Base-by-base conservation (phyloP, 2,113 vertebrate species). In the Terrapene triunguis region DNA sequence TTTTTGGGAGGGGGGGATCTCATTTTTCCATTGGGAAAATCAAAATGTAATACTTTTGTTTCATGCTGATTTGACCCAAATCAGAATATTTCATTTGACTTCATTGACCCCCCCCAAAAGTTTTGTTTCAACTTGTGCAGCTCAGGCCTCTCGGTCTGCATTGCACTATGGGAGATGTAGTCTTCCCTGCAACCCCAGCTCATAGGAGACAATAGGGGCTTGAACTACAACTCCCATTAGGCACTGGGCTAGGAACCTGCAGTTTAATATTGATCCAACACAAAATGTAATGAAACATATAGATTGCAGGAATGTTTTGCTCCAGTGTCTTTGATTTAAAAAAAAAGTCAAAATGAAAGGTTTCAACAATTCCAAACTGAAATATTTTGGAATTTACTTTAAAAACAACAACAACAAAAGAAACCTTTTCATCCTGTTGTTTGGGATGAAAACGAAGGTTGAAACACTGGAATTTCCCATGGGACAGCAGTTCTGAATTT, bases 161-260 rank as follows among this genome's bases (percentile, higher is more conserved):
- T 1, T 85, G 48, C 35, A 1, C 16, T 74, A 65, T 7, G 38
- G 83, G 24, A 94, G 62, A 86, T 3, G 0, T 4, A 53, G 38
- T 50, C 90, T 82, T 69, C 94, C 94, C 81, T 82, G 81, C 55
- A 85, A 62, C 42, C 84, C 10, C 90, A 72, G 85, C 84, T 82
- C 80, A 69, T 6, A 35, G 84, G 69, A 86, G 53, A 87, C 78
- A 89, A 48, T 2, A 1, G 6, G 62, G n/a, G 44, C 53, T 57
- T 84, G 35, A 88, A 53, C 24, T 32, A 76, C 17, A 81, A 38
- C n/a, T 91, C 35, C 76, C 1, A 1, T 12, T 2, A 87, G n/a
- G 53, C 7, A 9, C 62, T 50, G 21, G 2, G 0, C 55, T 80
- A 44, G 0, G 44, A 29, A 29, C 54, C 44, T 21, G 53, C 0